phyloP scores from a whole-genome alignment of 2,113 vertebrate species.

The Orthonyx spaldingii region DNA sequence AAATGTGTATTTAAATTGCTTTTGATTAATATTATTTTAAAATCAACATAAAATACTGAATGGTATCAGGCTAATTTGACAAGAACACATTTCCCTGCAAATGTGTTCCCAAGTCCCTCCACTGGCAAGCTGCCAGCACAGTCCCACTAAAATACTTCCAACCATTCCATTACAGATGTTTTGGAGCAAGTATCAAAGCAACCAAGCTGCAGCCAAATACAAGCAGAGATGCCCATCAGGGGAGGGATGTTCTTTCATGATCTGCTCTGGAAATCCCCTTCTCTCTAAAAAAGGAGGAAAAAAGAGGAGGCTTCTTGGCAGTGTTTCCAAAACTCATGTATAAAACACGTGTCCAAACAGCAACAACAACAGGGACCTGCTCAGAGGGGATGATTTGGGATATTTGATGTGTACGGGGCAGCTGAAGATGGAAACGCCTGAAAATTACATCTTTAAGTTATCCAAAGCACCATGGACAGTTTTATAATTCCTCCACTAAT shows the following conservation, averaged over 20 bases:
- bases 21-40: not conserved
- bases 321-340: not conserved
- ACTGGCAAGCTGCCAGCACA: not conserved
- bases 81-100: not conserved
- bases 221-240: not conserved
- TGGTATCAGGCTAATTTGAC: not conserved
- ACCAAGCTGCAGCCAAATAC: not conserved
- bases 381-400: not conserved
- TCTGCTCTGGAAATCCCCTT: not conserved
- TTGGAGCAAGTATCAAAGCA: conserved; percentile 35
- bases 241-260: not conserved
- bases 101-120: not conserved
- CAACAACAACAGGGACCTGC: not conserved
- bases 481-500: not conserved
- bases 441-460: not conserved
- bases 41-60: accelerated
- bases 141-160: not conserved
- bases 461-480: accelerated
- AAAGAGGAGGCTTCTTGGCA: not conserved
- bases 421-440: accelerated
- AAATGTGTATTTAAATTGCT: accelerated
- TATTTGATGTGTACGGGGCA: accelerated
- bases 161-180: not conserved
- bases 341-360: not conserved
- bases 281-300: not conserved